Conservation (phyloP, 2,113 vertebrate genomes). For the Neodontobutis hainanensis region DNA sequence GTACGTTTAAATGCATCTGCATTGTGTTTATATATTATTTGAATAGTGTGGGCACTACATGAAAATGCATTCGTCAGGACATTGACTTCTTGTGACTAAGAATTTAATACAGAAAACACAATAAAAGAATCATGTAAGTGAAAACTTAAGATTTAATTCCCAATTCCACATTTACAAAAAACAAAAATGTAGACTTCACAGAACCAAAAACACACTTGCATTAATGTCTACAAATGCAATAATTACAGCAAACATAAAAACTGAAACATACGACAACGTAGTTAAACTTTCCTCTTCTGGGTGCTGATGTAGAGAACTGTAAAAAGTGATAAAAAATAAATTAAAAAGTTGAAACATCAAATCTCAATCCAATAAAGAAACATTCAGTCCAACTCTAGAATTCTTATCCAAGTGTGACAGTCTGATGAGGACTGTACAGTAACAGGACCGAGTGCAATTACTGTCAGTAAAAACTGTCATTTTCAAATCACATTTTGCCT, state of each 20-base stretch:
- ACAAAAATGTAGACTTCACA: conserved; percentile 50
- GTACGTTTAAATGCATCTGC: no score
- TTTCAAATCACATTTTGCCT: conserved; percentile 13
- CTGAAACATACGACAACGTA: conserved; percentile 33
- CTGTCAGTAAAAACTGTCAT: conserved; percentile 14
- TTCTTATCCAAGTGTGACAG: background rate
- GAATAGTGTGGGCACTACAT: background rate
- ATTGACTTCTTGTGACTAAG: no score
- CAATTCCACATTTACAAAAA: conserved; percentile 52
- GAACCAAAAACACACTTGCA: conserved; percentile 43
- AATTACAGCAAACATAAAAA: conserved; percentile 32
- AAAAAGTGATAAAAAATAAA: conserved; percentile 17
- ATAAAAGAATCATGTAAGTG: conserved; percentile 18
- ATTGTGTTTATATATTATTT: no score
- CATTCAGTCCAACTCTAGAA: background rate
- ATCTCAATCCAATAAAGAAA: background rate
- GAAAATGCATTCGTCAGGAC: background rate
- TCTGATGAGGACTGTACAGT: background rate
- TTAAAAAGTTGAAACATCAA: background rate
- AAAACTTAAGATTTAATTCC: conserved; percentile 64
- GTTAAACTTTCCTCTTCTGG: conserved; percentile 98
- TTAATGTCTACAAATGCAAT: conserved; percentile 12
- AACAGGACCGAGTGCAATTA: conserved; percentile 10
- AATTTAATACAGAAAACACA: background rate
- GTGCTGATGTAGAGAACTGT: conserved; percentile 98